Base-by-base conservation (phyloP, 1,140 invertebrate species). In the Caerostris darwini region DNA sequence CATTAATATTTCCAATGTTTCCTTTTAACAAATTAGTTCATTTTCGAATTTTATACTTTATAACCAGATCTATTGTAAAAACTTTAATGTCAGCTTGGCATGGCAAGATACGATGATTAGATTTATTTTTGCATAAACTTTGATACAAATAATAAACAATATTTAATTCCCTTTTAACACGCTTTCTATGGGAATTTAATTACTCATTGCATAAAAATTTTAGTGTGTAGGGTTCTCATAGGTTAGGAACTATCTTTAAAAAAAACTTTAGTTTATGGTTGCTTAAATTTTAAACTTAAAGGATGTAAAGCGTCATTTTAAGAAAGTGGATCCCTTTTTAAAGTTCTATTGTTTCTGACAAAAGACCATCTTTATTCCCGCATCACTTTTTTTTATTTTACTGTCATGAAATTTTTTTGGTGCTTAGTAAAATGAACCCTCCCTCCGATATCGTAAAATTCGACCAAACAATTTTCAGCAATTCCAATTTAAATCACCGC, bases 281-380 rank as follows among this genome's bases (percentile, higher is more conserved):
- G 71, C 19, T 34, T 77, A 77, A 77, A 77, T 53, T 77, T 77
- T 12, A 77, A 77, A 53, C 34, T 50, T 77, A 50, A 8, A 77
- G 50, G 34, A 77, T 77, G 34, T 77, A 50, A 77, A 77, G 67
- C 71, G 10, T 77, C 71, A 12, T 77, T 77, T 50, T 77, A 77
- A 50, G 71, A 12, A 50, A 77, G 71, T 77, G 12, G 19, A 77
- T 50, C 71, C 71, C 34, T 77, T 50, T 77, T 50, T 53, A 53
- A 77, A 12, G 50, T 77, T 77, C 71, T 53, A 50, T 77, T 77
- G 71, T 77, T 77, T 77, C 34, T 50, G 34, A 77, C 71, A 77
- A 77, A 77, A 34, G 71, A 14, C 71, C 69, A 19, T 77, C 71
- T 77, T 77, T 77, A 77, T 77, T 77, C 34, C 8, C 8, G 10